Evolutionary conservation across 1,140 invertebrate species (phyloP), one percentile per base, ranked within the genome.

Genomic region (Anthonomus grandis): DNA sequence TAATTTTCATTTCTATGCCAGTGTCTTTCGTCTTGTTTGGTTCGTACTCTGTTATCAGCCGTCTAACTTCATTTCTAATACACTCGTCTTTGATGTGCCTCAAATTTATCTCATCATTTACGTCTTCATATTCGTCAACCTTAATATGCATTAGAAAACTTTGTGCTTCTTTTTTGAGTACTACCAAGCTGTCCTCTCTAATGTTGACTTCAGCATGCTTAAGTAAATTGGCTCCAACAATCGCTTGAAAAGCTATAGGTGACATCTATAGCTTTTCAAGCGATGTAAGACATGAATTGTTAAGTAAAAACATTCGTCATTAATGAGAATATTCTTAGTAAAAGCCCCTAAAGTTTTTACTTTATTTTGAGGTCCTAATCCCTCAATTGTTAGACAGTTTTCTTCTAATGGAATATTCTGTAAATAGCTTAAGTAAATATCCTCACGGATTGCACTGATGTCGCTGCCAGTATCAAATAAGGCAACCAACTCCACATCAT

Each of bases 1-100:
- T 34, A 2, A 63, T 54, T 10, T 46, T 63, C 60, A 63, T 63
- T n/a, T 49, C 27, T 27, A 60, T 51, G 15, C 51, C 34, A 10
- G 42, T 31, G 10, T 10, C n/a, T 27, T 44, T 62, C 12, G 19
- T 49, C 24, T 59, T 54, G 10, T 63, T 22, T n/a, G 57, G 51
- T 27, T 31, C 5, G 27, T 63, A 63, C 1, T 19, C 15, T 24
- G 45, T 15, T 37, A 63, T 39, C 21, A 63, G 31, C 13, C 51
- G 18, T 15, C 22, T 55, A 6, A 59, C 57, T 42, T 44, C 38
- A 4, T 31, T 31, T 27, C 22, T 10, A 31, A 8, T 31, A 1
- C 17, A 8, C 15, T 31, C 8, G 10, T 47, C n/a, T 13, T 25
- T 3, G n/a, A n/a, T 48, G 2, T 5, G 10, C 6, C 34, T 10